Conservation (phyloP, 1,140 invertebrate genomes). For the Samia ricini region DNA sequence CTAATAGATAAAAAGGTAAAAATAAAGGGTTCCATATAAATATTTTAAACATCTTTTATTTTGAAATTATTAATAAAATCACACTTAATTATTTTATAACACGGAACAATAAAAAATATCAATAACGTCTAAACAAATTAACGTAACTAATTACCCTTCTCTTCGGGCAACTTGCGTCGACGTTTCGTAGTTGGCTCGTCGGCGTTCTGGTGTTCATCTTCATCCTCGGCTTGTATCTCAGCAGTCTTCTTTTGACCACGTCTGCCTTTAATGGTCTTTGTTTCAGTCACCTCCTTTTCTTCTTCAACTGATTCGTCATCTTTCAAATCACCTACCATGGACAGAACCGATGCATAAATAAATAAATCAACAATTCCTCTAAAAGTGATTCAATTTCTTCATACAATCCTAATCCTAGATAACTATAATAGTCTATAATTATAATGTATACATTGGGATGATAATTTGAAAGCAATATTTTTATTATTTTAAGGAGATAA, state of each 20-base stretch:
- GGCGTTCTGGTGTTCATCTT: slow-evolving; percentile 50
- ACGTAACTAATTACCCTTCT: slow-evolving; percentile 68
- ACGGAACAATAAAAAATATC: slow-evolving; percentile 56
- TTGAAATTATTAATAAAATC: slow-evolving; percentile 51
- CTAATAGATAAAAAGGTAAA: slow-evolving; percentile 29
- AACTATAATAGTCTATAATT: too few relatives aligned
- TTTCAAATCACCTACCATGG: slow-evolving; percentile 41
- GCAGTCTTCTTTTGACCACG: slow-evolving; percentile 49
- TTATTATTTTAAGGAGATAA: too few relatives aligned
- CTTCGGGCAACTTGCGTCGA: slow-evolving; percentile 55
- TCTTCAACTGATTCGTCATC: slow-evolving; percentile 46
- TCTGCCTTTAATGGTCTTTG: slow-evolving; percentile 51
- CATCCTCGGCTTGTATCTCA: slow-evolving; percentile 33
- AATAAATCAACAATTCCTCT: slow-evolving; percentile 13
- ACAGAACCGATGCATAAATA: slow-evolving; percentile 13
- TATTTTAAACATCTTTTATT: slow-evolving; percentile 67
- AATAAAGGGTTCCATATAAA: slow-evolving; percentile 53
- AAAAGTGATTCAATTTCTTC: slow-evolving; percentile 8
- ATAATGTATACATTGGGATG: too few relatives aligned
- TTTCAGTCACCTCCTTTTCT: slow-evolving; percentile 26
- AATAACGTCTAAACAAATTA: slow-evolving; percentile 41
- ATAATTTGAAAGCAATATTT: too few relatives aligned
- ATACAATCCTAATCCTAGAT: background rate
- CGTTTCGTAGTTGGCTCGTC: slow-evolving; percentile 54
- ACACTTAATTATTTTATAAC: slow-evolving; percentile 56